phyloP scores from a whole-genome alignment of 2,888 invertebrate species.

The Sabellastarte sp. region DNA sequence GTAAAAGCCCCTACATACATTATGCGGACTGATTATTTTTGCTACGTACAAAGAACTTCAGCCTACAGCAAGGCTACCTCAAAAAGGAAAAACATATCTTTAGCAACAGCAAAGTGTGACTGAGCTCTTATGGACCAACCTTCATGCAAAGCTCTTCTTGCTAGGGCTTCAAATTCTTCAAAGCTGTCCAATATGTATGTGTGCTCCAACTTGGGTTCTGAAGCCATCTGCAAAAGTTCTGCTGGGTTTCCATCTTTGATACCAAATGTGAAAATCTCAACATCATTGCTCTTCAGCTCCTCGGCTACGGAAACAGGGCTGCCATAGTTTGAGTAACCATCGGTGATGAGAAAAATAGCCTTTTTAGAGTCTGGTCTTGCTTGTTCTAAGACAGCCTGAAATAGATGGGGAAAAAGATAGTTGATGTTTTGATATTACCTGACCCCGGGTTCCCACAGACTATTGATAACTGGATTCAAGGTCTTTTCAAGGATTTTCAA shows the following conservation, averaged over 20 bases:
- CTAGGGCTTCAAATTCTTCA: conserved; percentile 70
- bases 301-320: conserved; percentile 68
- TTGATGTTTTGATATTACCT: no score
- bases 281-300: conserved; percentile 61
- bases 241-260: conserved; percentile 67
- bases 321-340: conserved; percentile 71
- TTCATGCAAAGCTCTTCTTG: conserved; percentile 69
- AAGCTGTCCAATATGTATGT: conserved; percentile 71
- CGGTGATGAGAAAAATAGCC: conserved; percentile 70
- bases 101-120: no score
- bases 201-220: conserved; percentile 67
- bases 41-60: no score
- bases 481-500: no score
- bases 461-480: no score
- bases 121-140: no score
- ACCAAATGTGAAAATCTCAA: conserved; percentile 63
- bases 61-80: no score
- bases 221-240: conserved; percentile 67
- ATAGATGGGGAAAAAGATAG: not conserved
- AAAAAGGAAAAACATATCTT: no score
- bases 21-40: no score
- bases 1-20: no score
- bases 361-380: conserved; percentile 61
- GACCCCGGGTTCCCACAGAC: no score
- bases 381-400: conserved; percentile 48